Base-by-base conservation (phyloP, 1,140 invertebrate genomes). In the Apis dorsata region DNA sequence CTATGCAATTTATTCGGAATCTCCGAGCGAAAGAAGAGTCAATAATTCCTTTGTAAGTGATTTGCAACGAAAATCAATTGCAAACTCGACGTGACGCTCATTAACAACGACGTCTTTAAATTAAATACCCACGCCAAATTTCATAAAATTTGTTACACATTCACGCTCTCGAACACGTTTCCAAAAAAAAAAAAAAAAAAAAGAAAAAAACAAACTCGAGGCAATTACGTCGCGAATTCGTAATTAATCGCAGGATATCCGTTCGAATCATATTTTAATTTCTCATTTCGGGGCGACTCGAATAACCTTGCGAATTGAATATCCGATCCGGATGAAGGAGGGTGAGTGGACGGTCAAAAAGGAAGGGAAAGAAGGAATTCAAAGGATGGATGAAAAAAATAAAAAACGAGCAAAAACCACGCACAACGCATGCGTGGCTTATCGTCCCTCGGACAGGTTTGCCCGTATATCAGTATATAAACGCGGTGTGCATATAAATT, bases 401-500 rank as follows among this genome's bases (percentile, higher is more conserved):
- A 10, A 53, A 17, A 63, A 53, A 66, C 21, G 19, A 55, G n/a
- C 19, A 11, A 49, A 77, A 34, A 55, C 19, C 62, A 34, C 19
- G 19, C 11, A 21, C 62, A 51, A 60, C 60, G 80, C 28, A 51
- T 74, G 49, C 85, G 76, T 68, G 72, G 75, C 78, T 88, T 88
- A 89, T 88, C 84, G 88, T 86, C 74, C 57, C 57, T 13, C 19
- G 65, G 85, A 89, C 88, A 88, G 81, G 88, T 82, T 88, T 88
- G 71, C 69, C 15, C 66, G 72, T 68, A 86, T 79, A 72, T 78
- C 66, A 75, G 79, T 88, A 78, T 78, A 85, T 78, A 85, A 85
- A 81, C 78, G 65, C 71, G 79, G 28, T 79, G 17, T 55, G 81
- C 78, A 82, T 89, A 82, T 89, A 89, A 87, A 87, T 81, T 81